Evolutionary conservation across 2,113 vertebrate genomes (phyloP).

Genomic region (Phalacrocorax brasilianus): DNA sequence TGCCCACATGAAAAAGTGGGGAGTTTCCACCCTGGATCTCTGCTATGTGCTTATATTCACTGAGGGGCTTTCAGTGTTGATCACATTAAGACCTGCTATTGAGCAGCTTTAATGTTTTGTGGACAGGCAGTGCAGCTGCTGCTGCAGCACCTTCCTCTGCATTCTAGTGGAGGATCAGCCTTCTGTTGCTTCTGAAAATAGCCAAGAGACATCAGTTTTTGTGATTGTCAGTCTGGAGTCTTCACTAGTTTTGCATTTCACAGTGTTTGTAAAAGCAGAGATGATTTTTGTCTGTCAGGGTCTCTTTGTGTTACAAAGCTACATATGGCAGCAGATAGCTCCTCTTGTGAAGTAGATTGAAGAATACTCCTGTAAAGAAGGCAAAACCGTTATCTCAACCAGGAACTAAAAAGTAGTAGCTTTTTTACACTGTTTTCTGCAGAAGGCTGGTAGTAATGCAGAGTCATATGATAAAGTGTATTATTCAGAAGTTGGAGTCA

Average conservation of each 20-base stretch:
- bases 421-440: neutral
- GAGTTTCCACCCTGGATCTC: neutral
- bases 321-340: neutral
- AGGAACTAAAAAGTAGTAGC: neutral
- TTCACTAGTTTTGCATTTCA: neutral
- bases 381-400: neutral
- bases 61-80: neutral
- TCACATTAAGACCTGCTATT: neutral
- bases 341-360: neutral
- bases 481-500: neutral
- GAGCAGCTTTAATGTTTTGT: neutral
- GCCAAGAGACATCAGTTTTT: neutral
- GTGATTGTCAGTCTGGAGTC: neutral
- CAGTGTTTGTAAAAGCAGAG: neutral
- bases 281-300: slow-evolving; percentile 12
- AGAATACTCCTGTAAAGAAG: neutral
- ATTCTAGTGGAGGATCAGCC: neutral
- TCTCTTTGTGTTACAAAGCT: neutral
- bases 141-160: neutral
- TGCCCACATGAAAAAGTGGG: neutral
- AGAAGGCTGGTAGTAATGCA: neutral
- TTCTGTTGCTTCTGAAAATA: neutral
- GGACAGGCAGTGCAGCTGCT: neutral
- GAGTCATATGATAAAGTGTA: neutral
- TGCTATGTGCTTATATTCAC: neutral